phyloP scores from a whole-genome alignment of 2,888 invertebrate species.

The Leistus spinibarbis region DNA sequence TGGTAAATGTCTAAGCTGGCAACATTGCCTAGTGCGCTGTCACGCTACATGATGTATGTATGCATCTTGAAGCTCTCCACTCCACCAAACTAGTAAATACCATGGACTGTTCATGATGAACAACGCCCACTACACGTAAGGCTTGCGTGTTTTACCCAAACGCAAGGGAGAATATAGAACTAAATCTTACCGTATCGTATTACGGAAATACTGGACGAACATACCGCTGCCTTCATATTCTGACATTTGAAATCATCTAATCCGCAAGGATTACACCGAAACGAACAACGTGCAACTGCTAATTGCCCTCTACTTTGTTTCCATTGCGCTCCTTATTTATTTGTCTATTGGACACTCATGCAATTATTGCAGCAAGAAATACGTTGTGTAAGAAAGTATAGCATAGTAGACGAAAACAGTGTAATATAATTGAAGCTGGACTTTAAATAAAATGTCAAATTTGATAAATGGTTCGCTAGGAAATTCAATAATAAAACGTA shows the following conservation, averaged over 20 bases:
- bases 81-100: background rate
- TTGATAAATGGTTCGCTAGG: background rate
- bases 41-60: slow-evolving; percentile 15
- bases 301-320: background rate
- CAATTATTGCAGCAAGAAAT: no score
- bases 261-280: background rate
- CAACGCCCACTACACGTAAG: background rate
- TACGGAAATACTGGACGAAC: background rate
- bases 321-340: background rate
- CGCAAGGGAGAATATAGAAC: background rate
- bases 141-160: background rate
- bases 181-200: background rate
- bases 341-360: background rate
- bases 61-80: background rate
- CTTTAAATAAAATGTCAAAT: background rate
- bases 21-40: slow-evolving; percentile 5
- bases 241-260: background rate
- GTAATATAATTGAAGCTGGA: no score
- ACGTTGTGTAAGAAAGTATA: no score
- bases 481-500: background rate
- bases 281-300: background rate
- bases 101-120: background rate
- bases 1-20: background rate
- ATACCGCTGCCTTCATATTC: background rate
- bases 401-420: no score